Base-by-base conservation (phyloP, 2,888 invertebrate genomes). In the Isoperla grammatica region DNA sequence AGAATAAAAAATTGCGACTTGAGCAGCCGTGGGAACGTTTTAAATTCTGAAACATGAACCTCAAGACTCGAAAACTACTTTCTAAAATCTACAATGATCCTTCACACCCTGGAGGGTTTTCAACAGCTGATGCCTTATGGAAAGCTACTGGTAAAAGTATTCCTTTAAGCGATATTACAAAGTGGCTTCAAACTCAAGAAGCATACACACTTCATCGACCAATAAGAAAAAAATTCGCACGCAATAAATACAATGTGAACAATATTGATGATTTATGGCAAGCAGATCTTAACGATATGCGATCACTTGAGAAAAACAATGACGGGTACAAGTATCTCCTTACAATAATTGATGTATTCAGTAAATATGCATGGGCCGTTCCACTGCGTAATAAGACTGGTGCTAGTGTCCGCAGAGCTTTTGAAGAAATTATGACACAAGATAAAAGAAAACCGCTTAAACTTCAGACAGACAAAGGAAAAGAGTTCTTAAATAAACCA, bases 331-430 rank as follows among this genome's bases (percentile, higher is more conserved):
- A 58, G 4, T 67, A 63, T 50, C 53, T 65, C 3, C 48, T 68
- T 29, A 59, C 60, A 9, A 63, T 65, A n/a, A 64, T 68, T 19
- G 65, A 68, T 12, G 63, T 65, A 5, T 61, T 65, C 9, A 66
- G 63, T 20, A 66, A 67, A 59, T 65, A 61, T 22, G 65, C 64
- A 1, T 69, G 64, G 64, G 59, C 65, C 5, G 62, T 66, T 53
- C 57, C 67, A 1, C 20, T 69, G 15, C 61, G 55, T 12, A 59
- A 65, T 53, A 70, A 69, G 56, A 61, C 63, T 1, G 59, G 60
- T 0, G 15, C 4, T n/a, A 50, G 23, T 1, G 64, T 67, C 5
- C 2, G 17, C 2, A 11, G 19, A 6, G 45, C 45, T 5, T 45
- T 45, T 17, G 19, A 45, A 13, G 2, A 17, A 17, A 13, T 45